phyloP scores from a whole-genome alignment of 1,140 invertebrate genomes.

The Psilanteris sp. region DNA sequence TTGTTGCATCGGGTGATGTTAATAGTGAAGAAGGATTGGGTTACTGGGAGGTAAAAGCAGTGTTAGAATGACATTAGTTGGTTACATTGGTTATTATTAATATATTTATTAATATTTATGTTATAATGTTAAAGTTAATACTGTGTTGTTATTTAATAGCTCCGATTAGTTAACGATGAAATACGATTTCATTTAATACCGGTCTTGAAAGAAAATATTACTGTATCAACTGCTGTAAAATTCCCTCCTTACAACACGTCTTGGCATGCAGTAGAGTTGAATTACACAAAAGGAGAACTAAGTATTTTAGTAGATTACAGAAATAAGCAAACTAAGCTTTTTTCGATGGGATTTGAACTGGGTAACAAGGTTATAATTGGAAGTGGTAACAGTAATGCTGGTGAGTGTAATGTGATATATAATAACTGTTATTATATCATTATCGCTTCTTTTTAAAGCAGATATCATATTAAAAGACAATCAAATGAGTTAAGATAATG shows the following conservation, averaged over 20 bases:
- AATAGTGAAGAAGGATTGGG: conserved; percentile 85
- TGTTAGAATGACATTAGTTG: too few relatives aligned
- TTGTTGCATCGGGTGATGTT: conserved; percentile 91
- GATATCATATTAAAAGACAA: too few relatives aligned
- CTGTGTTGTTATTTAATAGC: conserved; percentile 81
- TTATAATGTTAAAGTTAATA: too few relatives aligned
- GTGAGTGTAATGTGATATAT: conserved; percentile 63
- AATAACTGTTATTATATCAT: too few relatives aligned
- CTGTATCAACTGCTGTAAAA: conserved; percentile 88
- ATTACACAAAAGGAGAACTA: conserved; percentile 87
- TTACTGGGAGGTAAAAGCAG: conserved; percentile 89
- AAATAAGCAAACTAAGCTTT: conserved; percentile 85
- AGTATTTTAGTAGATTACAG: conserved; percentile 87
- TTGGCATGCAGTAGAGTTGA: conserved; percentile 88
- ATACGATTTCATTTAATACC: conserved; percentile 89
- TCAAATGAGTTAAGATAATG: neutral
- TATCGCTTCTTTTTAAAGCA: too few relatives aligned
- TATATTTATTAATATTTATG: too few relatives aligned
- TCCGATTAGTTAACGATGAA: conserved; percentile 89
- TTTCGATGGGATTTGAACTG: conserved; percentile 80
- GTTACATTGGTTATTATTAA: conserved; percentile 3
- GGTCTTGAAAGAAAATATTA: conserved; percentile 85
- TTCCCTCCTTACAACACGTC: conserved; percentile 86
- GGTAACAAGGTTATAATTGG: conserved; percentile 85
- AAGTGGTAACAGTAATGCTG: conserved; percentile 83